Percentiles rank a stretch among this genome's conserved stretches.
Conservation (phyloP, 2,888 invertebrate species). For the Spodoptera littoralis region DNA sequence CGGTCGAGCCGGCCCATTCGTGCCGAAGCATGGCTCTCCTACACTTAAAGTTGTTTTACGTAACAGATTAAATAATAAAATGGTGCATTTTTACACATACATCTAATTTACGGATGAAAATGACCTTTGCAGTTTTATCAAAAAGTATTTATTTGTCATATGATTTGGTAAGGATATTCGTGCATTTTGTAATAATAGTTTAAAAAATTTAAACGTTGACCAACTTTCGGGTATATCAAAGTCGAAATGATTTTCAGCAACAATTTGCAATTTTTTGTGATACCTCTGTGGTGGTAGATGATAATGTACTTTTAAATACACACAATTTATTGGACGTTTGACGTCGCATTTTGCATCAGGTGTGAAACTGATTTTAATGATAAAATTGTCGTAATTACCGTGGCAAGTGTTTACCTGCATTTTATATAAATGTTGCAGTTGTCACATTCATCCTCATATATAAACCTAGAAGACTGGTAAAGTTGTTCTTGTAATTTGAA, state of each 20-base stretch:
- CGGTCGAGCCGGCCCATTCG: no score
- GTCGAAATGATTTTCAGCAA: neutral
- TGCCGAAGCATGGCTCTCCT: no score
- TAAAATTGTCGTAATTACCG: constrained; percentile 46
- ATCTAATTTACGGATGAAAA: no score
- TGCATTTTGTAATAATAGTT: no score
- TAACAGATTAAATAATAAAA: no score
- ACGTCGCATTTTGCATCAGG: constrained; percentile 5
- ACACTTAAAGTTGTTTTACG: no score
- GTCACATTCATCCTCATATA: constrained; percentile 28
- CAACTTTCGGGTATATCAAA: neutral
- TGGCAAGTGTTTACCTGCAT: constrained; percentile 17
- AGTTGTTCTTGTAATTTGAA: constrained; percentile 14
- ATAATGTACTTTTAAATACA: constrained; percentile 6
- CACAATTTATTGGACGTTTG: neutral
- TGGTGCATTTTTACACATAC: no score
- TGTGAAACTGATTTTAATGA: constrained; percentile 38
- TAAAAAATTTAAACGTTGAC: no score
- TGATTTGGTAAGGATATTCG: no score
- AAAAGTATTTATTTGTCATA: no score
- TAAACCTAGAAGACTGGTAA: constrained; percentile 23
- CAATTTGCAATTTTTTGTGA: neutral
- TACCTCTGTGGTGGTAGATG: neutral
- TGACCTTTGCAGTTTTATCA: no score
- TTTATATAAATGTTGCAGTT: constrained; percentile 51